Base-by-base conservation (phyloP, 2,113 vertebrate species). In the Macquaria australasica region DNA sequence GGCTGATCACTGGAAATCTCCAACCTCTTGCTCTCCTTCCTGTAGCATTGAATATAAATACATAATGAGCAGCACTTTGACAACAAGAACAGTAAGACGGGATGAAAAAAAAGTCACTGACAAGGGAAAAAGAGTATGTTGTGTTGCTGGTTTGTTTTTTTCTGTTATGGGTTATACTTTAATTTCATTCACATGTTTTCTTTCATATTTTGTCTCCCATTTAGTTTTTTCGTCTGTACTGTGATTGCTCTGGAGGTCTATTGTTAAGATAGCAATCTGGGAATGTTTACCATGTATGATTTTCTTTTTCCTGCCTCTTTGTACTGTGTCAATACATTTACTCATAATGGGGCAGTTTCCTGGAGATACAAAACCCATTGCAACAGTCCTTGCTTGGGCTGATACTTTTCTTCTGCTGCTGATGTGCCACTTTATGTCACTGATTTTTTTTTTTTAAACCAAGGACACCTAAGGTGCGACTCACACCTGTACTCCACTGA, bases 281-380 rank as follows among this genome's bases (percentile, higher is more conserved):
- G 81, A 92, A 90, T 93, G 89, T 93, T 94, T 92, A 93, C 81
- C 84, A 74, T 89, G 80, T 84, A 83, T 76, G 70, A 86, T 87
- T 86, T 75, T 71, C 80, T 83, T 82, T 86, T 74, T 81, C 70
- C 78, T 75, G 63, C 56, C 58, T 77, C 77, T 79, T 79, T 90
- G 77, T 58, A 70, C 79, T 89, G 73, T 91, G 85, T 93, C 90
- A 90, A 83, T 93, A 91, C 56, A 81, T 88, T 91, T 92, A 88
- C 88, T 93, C 83, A 25, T 91, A 92, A 90, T 84, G 87, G 67
- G 70, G 53, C 51, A 81, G 90, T 92, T 91, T 90, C 90, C 79
- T 85, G 79, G 90, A 91, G 89, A 92, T 88, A 4, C 73, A 85
- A 77, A 89, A 88, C 81, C 77, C 63, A 60, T 21, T 5, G 66